These are phyloP conservation scores for Caenorhabditis sp. DNA, from an alignment of 2,888 invertebrate genomes.

Conservation along the genomic window DNA sequence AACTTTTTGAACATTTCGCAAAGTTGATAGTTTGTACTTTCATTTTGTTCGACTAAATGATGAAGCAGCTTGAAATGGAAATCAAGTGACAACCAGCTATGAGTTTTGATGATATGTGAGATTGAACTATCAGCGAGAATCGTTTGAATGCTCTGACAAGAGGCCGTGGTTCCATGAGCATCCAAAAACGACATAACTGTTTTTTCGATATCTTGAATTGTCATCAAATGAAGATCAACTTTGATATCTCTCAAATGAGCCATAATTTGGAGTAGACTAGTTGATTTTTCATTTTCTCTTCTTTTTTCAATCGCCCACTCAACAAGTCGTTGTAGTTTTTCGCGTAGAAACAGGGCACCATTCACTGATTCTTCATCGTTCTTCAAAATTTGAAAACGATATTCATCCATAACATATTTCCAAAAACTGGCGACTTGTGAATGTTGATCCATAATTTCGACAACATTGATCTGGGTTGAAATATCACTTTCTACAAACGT, in stretches of 20 bases:
- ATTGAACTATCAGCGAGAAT: no score
- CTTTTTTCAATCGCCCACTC: not conserved
- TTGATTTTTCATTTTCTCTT: no score
- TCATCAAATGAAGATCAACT: slow-evolving; percentile 6
- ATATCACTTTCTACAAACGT: not conserved
- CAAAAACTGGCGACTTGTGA: not conserved
- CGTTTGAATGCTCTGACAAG: no score
- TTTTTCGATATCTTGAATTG: not conserved
- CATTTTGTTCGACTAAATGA: not conserved
- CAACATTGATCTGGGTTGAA: no score
- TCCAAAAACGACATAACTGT: no score
- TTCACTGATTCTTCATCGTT: not conserved
- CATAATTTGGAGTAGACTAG: slow-evolving; percentile 16
- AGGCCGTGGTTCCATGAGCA: no score
- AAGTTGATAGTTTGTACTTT: no score
- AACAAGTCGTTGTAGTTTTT: not conserved
- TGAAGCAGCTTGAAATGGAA: no score
- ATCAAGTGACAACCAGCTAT: no score
- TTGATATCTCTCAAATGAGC: slow-evolving; percentile 10
- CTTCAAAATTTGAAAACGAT: not conserved
- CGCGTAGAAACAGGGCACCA: slow-evolving; percentile 1
- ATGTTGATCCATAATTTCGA: not conserved
- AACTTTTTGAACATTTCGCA: not conserved
- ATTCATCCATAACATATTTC: not conserved
- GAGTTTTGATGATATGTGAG: no score